Conservation (phyloP, 2,888 invertebrate genomes). For the Hirtodrosophila alboralis region DNA sequence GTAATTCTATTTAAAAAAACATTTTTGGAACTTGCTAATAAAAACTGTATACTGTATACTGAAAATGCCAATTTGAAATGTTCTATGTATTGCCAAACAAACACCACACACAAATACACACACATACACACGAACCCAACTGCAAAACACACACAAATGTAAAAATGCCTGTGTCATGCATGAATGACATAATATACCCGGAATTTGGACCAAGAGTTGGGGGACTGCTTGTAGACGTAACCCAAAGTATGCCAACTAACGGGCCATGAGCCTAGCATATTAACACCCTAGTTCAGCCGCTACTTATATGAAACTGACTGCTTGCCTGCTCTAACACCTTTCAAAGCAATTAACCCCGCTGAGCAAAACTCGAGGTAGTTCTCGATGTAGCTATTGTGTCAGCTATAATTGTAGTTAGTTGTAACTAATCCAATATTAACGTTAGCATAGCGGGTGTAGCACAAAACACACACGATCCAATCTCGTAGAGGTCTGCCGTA, state of each 20-base stretch:
- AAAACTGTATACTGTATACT: constrained; percentile 46
- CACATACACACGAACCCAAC: constrained; percentile 10
- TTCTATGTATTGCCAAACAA: constrained; percentile 47
- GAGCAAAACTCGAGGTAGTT: not conserved
- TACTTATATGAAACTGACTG: constrained; percentile 2
- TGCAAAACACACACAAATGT: constrained; percentile 2
- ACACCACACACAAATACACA: constrained; percentile 25
- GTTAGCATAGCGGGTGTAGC: constrained; percentile 33
- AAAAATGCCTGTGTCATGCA: too few relatives aligned
- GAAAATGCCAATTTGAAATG: constrained; percentile 47
- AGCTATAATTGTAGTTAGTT: constrained; percentile 55
- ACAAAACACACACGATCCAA: constrained; percentile 29
- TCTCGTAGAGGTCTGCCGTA: constrained; percentile 32
- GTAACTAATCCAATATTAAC: constrained; percentile 61
- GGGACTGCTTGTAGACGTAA: constrained; percentile 2
- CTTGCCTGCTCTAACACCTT: constrained; percentile 38
- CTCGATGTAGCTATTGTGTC: constrained; percentile 23
- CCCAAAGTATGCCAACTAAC: constrained; percentile 22
- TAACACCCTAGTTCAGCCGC: constrained; percentile 15
- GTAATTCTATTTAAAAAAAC: constrained; percentile 26
- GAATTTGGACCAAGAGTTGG: not conserved
- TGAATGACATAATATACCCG: not conserved
- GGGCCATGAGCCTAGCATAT: constrained; percentile 12
- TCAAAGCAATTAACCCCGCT: constrained; percentile 56
- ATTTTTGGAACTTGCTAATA: constrained; percentile 57